Evolutionary conservation across 2,888 invertebrate species (phyloP).

Genomic region (Pocota personata): DNA sequence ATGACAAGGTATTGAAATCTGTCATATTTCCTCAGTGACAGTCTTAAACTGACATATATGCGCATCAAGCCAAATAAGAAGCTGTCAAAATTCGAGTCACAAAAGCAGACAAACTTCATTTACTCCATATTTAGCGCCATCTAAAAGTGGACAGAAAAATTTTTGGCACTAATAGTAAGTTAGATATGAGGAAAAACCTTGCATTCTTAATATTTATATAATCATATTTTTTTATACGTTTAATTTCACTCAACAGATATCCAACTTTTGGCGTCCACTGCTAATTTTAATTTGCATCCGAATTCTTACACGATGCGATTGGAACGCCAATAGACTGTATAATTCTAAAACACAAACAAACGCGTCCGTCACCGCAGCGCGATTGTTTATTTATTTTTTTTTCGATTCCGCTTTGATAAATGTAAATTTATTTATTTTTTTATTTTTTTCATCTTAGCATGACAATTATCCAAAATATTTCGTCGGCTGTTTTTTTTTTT

Average conservation of each 20-base stretch:
- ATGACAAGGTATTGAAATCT: not conserved
- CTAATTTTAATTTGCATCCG: conserved; percentile 15
- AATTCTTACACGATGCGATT: conserved; percentile 29
- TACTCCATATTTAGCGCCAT: conserved; percentile 18
- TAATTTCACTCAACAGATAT: not conserved
- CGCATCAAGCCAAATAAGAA: not conserved
- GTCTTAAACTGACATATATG: not conserved
- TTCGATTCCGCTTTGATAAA: not conserved
- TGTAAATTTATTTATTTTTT: conserved; percentile 32
- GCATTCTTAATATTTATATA: not conserved
- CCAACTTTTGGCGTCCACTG: not conserved
- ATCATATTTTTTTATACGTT: not conserved
- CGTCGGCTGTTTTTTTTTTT: not conserved
- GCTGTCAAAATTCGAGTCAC: conserved; percentile 18
- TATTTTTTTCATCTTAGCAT: not conserved
- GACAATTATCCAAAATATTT: conserved; percentile 4
- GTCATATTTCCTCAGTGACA: not conserved
- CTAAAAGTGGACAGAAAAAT: not conserved
- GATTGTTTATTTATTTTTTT: conserved; percentile 1
- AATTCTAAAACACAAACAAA: not conserved
- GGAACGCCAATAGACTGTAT: conserved; percentile 30
- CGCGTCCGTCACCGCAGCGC: not conserved
- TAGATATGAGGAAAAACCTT: conserved; percentile 11
- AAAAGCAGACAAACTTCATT: not conserved
- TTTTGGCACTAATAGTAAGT: not conserved